Percentiles rank a stretch among this genome's conserved stretches.
phyloP scores from a whole-genome alignment of 2,113 vertebrate species.

The Chlamydotis undulata region DNA sequence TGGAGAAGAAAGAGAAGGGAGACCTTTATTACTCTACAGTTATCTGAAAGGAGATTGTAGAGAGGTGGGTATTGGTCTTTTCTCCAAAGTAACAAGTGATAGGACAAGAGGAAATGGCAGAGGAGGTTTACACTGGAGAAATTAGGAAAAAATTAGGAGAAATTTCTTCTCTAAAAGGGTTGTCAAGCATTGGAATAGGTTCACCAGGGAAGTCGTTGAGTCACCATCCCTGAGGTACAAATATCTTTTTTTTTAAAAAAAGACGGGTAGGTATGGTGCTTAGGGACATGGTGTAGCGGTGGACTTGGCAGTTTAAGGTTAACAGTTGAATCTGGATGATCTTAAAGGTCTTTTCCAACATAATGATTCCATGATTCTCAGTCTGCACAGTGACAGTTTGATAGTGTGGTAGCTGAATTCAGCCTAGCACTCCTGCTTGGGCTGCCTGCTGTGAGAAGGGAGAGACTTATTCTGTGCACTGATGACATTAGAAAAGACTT shows the following conservation, averaged over 20 bases:
- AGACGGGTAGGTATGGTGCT: too few species aligned
- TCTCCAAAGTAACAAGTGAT: background rate
- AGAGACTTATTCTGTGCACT: background rate
- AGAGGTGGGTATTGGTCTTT: background rate
- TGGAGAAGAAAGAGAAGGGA: background rate
- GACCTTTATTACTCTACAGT: background rate
- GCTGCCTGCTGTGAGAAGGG: background rate
- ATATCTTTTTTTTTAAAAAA: too few species aligned
- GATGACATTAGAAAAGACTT: background rate
- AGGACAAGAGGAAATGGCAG: too few species aligned
- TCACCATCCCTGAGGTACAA: too few species aligned
- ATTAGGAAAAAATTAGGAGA: too few species aligned
- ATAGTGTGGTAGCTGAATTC: background rate
- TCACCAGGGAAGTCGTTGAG: too few species aligned
- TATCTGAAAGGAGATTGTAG: background rate
- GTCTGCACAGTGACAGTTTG: background rate
- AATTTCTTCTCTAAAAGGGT: too few species aligned
- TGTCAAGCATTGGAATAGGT: too few species aligned
- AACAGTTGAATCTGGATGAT: background rate
- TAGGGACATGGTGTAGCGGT: background rate
- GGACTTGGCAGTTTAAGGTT: background rate
- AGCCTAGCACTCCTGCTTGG: background rate
- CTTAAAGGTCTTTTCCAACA: background rate
- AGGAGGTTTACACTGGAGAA: too few species aligned
- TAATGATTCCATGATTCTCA: background rate